Conservation (phyloP, 53 echinoderm and acorn worm species). For the Paracentrotus lividus region DNA sequence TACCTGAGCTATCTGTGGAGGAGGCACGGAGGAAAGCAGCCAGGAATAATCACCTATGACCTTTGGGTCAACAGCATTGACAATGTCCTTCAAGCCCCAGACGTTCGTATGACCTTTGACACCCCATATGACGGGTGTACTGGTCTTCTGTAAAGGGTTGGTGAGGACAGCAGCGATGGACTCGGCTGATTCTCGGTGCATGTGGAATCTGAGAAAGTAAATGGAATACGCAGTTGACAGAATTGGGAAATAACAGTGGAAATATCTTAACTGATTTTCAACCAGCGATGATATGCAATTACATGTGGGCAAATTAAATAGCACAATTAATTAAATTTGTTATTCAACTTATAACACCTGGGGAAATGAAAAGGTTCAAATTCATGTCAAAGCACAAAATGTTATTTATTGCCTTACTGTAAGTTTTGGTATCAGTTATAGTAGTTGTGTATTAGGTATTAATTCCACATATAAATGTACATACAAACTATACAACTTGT, state of each 20-base stretch:
- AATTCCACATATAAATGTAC: too few species aligned
- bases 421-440: too few species aligned
- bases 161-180: constrained; percentile 75
- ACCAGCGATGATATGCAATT: too few species aligned
- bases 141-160: constrained; percentile 78
- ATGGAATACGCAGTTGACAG: neutral
- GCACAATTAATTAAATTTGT: too few species aligned
- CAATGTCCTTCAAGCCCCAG: constrained; percentile 91
- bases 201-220: constrained; percentile 83
- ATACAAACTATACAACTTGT: too few species aligned
- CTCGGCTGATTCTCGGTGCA: constrained; percentile 70
- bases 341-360: too few species aligned
- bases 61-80: constrained; percentile 77
- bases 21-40: constrained; percentile 75
- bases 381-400: too few species aligned
- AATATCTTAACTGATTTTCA: neutral
- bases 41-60: constrained; percentile 77
- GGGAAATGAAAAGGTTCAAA: too few species aligned
- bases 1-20: constrained; percentile 65
- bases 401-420: too few species aligned
- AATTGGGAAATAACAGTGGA: too few species aligned
- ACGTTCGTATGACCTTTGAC: constrained; percentile 80
- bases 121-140: constrained; percentile 80
- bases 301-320: too few species aligned
- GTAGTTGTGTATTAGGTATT: too few species aligned